A percentile compares a stretch with the other conserved stretches of the same genome.
Evolutionary conservation across 2,888 invertebrate genomes (phyloP).

Genomic region (Acleris holmiana): DNA sequence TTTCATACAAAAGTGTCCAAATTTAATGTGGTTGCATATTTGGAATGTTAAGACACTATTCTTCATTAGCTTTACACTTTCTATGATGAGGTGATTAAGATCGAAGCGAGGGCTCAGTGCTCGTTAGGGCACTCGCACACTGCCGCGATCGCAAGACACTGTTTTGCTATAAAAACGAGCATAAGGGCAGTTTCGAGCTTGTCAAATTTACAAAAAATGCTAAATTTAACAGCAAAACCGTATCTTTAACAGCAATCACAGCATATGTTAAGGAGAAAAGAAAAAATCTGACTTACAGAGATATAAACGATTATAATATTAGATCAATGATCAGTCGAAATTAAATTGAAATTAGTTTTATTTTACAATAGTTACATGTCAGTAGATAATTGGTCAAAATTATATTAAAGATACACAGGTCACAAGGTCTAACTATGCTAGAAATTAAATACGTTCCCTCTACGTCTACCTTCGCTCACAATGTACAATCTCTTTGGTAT

Average conservation of each 20-base stretch:
- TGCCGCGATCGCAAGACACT: slow-evolving; percentile 11
- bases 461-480: slow-evolving; percentile 70
- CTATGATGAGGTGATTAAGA: slow-evolving; percentile 64
- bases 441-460: slow-evolving; percentile 74
- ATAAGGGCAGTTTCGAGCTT: slow-evolving; percentile 18
- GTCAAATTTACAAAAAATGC: not conserved
- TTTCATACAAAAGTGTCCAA: slow-evolving; percentile 83
- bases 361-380: slow-evolving; percentile 48
- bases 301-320: slow-evolving; percentile 41
- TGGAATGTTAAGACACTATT: slow-evolving; percentile 84
- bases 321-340: slow-evolving; percentile 47
- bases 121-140: slow-evolving; percentile 45
- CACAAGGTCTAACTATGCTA: slow-evolving; percentile 72
- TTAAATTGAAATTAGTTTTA: slow-evolving; percentile 43
- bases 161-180: slow-evolving; percentile 21
- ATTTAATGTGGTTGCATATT: slow-evolving; percentile 77
- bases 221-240: slow-evolving; percentile 19
- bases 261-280: slow-evolving; percentile 17
- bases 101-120: slow-evolving; percentile 65
- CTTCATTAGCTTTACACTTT: slow-evolving; percentile 72
- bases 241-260: slow-evolving; percentile 14
- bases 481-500: slow-evolving; percentile 83
- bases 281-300: slow-evolving; percentile 11
- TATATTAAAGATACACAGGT: slow-evolving; percentile 65
- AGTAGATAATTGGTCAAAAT: slow-evolving; percentile 69